Evolutionary conservation across 2,888 invertebrate species (phyloP).

Genomic region (Amiota mariae): DNA sequence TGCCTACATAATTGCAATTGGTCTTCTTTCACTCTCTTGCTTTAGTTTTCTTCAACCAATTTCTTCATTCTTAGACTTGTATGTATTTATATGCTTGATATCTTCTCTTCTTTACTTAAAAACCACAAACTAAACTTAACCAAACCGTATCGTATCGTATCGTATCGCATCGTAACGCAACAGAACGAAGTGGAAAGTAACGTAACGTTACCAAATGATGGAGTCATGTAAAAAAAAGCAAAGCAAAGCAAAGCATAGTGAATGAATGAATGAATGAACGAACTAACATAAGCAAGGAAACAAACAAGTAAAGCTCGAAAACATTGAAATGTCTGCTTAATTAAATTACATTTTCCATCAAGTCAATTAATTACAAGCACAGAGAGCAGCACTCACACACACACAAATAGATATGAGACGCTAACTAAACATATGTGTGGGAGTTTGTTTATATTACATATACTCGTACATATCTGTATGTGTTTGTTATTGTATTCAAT

Average conservation of each 20-base stretch:
- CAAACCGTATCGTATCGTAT: neutral
- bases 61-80: too few relatives aligned
- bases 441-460: neutral
- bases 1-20: neutral
- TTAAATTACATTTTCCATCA: conserved; percentile 69
- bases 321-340: conserved; percentile 62
- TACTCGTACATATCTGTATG: too few relatives aligned
- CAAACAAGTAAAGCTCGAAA: conserved; percentile 40
- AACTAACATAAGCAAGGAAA: conserved; percentile 10
- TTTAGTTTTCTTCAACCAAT: neutral
- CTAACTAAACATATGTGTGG: neutral
- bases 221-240: neutral
- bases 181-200: conserved; percentile 3
- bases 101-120: neutral
- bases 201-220: neutral
- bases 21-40: neutral
- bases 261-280: conserved; percentile 15
- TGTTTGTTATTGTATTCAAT: conserved; percentile 15
- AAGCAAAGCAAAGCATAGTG: conserved; percentile 20
- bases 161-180: neutral
- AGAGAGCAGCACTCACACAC: conserved; percentile 41
- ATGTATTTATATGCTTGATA: too few relatives aligned
- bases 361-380: conserved; percentile 65
- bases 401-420: neutral
- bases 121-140: conserved; percentile 25